Conservation (phyloP, 2,888 invertebrate genomes). For the Capitulum mitella region DNA sequence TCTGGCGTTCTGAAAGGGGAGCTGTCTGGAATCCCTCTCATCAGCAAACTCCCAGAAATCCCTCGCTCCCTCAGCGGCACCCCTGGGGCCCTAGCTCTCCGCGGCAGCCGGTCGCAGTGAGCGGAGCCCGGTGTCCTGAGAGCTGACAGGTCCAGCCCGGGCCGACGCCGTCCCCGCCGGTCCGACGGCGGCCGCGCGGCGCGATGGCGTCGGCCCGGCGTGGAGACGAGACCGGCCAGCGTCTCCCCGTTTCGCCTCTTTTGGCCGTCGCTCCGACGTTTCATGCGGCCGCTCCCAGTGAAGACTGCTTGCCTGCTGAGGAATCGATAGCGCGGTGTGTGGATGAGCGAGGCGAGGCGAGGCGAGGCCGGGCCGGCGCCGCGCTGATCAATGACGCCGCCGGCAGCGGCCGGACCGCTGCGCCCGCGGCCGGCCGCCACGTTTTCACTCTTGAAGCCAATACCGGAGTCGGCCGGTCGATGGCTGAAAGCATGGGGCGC, state of each 20-base stretch:
- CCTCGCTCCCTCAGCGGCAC: no score
- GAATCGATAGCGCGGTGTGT: not conserved
- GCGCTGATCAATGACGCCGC: not conserved
- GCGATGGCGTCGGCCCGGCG: no score
- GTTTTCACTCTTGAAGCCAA: slow-evolving; percentile 12
- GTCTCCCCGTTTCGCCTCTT: not conserved
- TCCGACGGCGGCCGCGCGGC: not conserved
- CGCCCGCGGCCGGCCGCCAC: not conserved
- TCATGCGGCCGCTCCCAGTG: not conserved
- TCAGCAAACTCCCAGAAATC: no score
- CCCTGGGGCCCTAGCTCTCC: no score
- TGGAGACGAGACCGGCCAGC: no score
- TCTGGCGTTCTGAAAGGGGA: no score
- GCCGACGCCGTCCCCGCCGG: not conserved
- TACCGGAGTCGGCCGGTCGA: not conserved
- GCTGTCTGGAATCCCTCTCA: no score
- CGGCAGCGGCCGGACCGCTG: not conserved
- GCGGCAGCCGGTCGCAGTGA: no score
- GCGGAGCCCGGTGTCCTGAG: no score
- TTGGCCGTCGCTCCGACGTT: not conserved
- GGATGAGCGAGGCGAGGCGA: not conserved
- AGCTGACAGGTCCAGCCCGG: no score
- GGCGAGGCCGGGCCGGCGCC: not conserved
- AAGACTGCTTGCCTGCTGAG: not conserved
- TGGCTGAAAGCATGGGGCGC: not conserved